phyloP scores from a whole-genome alignment of 2,888 invertebrate species.

The Euclidia mi region DNA sequence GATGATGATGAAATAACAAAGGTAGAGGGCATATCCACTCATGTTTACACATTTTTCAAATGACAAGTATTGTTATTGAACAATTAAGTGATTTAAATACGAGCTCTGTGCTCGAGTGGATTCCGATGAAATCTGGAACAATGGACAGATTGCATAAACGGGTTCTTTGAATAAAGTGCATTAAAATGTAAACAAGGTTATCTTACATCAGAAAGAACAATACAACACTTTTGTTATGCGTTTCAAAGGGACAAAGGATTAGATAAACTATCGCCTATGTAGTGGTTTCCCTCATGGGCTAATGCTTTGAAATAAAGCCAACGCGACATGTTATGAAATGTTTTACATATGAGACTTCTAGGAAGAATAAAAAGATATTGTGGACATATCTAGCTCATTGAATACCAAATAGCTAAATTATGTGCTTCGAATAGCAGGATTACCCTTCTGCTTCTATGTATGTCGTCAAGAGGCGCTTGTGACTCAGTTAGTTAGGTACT shows the following conservation, averaged over 20 bases:
- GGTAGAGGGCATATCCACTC: too few relatives aligned
- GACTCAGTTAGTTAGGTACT: too few relatives aligned
- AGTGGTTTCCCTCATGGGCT: conserved; percentile 18
- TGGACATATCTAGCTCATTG: too few relatives aligned
- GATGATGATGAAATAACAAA: too few relatives aligned
- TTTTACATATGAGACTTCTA: neutral
- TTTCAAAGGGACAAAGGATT: conserved; percentile 22
- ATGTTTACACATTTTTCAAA: neutral
- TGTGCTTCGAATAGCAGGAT: too few relatives aligned
- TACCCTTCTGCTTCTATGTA: too few relatives aligned
- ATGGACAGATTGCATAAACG: conserved; percentile 4
- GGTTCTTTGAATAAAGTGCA: conserved; percentile 5
- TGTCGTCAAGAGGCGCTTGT: too few relatives aligned
- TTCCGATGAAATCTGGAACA: neutral
- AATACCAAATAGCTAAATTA: too few relatives aligned
- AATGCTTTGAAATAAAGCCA: conserved; percentile 43
- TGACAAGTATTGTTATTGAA: neutral
- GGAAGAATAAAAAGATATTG: too few relatives aligned
- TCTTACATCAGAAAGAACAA: conserved; percentile 27
- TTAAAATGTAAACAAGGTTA: conserved; percentile 22
- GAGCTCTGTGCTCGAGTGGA: neutral
- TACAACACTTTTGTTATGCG: conserved; percentile 20
- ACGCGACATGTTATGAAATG: conserved; percentile 16
- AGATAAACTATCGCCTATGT: conserved; percentile 9
- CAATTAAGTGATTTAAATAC: neutral